These are phyloP conservation scores for Hyperoplus immaculatus DNA, from an alignment of 2,797 vertebrate genomes.

Conservation along the genomic window DNA sequence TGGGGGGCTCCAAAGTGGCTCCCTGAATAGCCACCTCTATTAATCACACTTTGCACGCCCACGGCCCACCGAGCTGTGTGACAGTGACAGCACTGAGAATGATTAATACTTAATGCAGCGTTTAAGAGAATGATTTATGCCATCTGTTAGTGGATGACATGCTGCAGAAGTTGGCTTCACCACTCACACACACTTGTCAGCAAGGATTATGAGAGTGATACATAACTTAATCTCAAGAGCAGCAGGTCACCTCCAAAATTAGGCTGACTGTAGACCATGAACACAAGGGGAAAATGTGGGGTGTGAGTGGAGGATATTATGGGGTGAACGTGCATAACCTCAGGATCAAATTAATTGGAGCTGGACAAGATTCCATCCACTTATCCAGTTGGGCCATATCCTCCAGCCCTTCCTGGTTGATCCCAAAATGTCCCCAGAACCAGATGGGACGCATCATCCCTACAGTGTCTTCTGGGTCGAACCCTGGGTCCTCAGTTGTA, in stretches of 20 bases:
- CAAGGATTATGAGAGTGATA: conserved; percentile 84
- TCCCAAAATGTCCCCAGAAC: not conserved
- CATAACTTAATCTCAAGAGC: conserved; percentile 85
- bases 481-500: not conserved
- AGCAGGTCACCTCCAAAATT: conserved; percentile 86
- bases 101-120: conserved; percentile 89
- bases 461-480: not conserved
- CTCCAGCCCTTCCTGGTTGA: not conserved
- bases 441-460: conserved; percentile 5
- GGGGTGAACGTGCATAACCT: conserved; percentile 68
- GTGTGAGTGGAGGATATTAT: conserved; percentile 54
- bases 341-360: conserved; percentile 63
- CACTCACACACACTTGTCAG: conserved; percentile 82
- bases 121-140: conserved; percentile 91
- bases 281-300: conserved; percentile 62
- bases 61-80: conserved; percentile 75
- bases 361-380: conserved; percentile 45
- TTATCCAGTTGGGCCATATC: conserved; percentile 13
- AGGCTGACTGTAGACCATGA: conserved; percentile 78
- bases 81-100: conserved; percentile 86
- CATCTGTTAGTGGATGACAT: conserved; percentile 86
- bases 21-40: conserved; percentile 82
- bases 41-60: conserved; percentile 87
- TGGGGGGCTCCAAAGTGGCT: conserved; percentile 69
- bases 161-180: conserved; percentile 79